Conservation (phyloP, 1,140 invertebrate species). For the Mycetomoellerius zeteki region DNA sequence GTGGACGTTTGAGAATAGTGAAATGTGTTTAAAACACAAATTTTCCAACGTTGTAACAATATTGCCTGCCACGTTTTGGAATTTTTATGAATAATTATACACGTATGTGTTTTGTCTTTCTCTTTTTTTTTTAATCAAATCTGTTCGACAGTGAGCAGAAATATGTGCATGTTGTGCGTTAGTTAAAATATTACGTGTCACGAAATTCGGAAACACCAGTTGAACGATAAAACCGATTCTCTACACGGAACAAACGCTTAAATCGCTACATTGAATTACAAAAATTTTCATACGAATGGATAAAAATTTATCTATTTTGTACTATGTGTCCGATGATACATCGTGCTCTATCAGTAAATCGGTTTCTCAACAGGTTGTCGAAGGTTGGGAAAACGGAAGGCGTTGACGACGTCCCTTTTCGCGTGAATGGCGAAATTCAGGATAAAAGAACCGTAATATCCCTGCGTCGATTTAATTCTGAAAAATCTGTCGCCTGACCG, state of each 20-base stretch:
- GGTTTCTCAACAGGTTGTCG: constrained; percentile 61
- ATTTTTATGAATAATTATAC: not conserved
- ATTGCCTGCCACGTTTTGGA: not conserved
- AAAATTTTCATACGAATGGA: constrained; percentile 18
- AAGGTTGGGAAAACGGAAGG: constrained; percentile 40
- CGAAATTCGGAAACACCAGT: constrained; percentile 33
- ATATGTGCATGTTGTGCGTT: not conserved
- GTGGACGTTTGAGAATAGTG: no score
- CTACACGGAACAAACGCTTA: constrained; percentile 6
- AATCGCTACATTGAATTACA: constrained; percentile 35
- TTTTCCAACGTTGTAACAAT: no score
- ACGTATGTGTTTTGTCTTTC: not conserved
- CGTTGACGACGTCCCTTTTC: constrained; percentile 42
- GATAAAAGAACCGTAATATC: constrained; percentile 55
- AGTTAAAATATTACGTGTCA: constrained; percentile 40
- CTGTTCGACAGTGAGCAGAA: not conserved
- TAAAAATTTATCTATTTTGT: constrained; percentile 37
- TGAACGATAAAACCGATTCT: constrained; percentile 21
- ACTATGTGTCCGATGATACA: not conserved
- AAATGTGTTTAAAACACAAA: no score
- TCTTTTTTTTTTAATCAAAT: constrained; percentile 23
- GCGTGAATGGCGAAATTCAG: constrained; percentile 24
- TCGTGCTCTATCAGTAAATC: constrained; percentile 43
- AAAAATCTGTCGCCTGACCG: constrained; percentile 65
- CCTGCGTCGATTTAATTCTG: constrained; percentile 59